phyloP scores from a whole-genome alignment of 2,113 vertebrate species.

The Lynx canadensis region DNA sequence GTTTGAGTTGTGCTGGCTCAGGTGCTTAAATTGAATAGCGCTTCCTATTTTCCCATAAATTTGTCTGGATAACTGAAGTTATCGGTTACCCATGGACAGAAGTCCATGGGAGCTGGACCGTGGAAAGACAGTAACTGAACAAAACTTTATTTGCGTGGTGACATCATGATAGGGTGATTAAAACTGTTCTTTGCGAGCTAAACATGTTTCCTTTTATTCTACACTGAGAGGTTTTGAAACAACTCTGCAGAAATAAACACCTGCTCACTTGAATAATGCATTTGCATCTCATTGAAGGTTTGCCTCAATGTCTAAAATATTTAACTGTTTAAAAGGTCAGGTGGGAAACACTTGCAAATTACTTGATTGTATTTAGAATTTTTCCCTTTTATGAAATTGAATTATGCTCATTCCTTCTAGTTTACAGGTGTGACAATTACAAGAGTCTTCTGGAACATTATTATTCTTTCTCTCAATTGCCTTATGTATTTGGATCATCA shows the following conservation, averaged over 20 bases:
- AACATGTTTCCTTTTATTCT: background rate
- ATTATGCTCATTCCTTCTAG: background rate
- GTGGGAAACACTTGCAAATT: background rate
- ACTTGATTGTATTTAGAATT: background rate
- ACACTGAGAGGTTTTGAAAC: background rate
- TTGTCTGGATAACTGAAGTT: background rate
- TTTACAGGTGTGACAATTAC: background rate
- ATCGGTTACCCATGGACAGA: background rate
- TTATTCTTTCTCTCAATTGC: background rate
- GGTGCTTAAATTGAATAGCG: background rate
- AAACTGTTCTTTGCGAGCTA: background rate
- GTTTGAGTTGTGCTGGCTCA: background rate
- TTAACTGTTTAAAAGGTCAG: slow-evolving; percentile 67
- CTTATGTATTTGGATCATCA: background rate
- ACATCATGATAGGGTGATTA: background rate
- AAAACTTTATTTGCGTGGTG: background rate
- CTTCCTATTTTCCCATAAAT: background rate
- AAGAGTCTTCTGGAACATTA: background rate
- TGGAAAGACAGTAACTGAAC: background rate
- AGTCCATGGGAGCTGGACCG: background rate
- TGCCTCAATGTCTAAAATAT: slow-evolving; percentile 55
- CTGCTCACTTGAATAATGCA: slow-evolving; percentile 68
- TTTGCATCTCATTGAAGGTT: slow-evolving; percentile 9
- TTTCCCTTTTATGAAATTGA: background rate
- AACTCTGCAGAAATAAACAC: background rate